Base-by-base conservation (phyloP, 2,888 invertebrate genomes). In the Scotopteryx bipunctaria region DNA sequence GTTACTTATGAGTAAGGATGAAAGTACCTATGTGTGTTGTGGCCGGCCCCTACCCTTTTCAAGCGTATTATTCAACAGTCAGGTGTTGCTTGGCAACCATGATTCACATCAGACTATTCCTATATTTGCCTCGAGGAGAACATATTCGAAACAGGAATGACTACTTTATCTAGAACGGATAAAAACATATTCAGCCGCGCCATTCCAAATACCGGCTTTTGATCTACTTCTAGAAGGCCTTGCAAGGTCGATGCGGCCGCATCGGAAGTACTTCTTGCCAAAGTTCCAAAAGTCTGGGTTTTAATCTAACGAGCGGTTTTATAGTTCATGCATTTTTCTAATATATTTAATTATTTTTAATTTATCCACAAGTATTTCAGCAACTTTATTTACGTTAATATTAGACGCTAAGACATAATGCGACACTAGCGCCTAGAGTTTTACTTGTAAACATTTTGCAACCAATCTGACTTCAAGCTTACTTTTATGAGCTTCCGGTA, bases 51-150 rank as follows among this genome's bases (percentile, higher is more conserved):
- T 46, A 53, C 33, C 46, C 25, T 9, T 4, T 55, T 55, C 41
- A 56, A 48, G 41, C 47, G 44, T 69, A 71, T 69, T 73, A 73
- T 71, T 76, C 75, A n/a, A 11, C 27, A 11, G 69, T 48, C 57
- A 55, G 41, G 52, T 29, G 86, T 85, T 83, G 81, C 85, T 57
- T 59, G 63, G 82, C 78, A 83, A 84, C 85, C 63, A 58, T 16
- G 15, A 17, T 6, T 16, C 25, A 52, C 25, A 41, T 5, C n/a
- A 32, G 2, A 6, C 23, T 8, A n/a, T n/a, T 23, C 13, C 11
- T 15, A 15, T 25, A 14, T 40, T 33, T 35, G 58, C 36, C 23
- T 32, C 47, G 35, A 27, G 33, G 14, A 19, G 25, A 29, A 14
- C 13, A 4, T 17, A 3, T 25, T 23, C 16, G 4, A 17, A 19